Base-by-base conservation (phyloP, 2,113 vertebrate genomes). In the Setophaga coronata region DNA sequence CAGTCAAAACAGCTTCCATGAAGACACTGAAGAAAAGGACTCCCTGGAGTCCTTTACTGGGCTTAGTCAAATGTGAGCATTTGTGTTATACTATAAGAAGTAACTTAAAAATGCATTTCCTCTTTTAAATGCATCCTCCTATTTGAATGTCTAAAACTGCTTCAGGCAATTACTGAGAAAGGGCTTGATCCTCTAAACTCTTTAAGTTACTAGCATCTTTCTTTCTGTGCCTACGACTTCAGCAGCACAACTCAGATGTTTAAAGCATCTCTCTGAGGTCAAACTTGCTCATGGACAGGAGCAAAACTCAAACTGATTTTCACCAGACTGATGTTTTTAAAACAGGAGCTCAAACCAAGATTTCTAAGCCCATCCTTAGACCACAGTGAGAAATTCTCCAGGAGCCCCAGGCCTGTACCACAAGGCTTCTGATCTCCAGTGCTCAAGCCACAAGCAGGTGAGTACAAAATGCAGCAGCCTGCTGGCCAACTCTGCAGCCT, bases 361-460 rank as follows among this genome's bases (percentile, higher is more conserved):
- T 18, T 82, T 38, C 58, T 42, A 51, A 42, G 48, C 14, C 15
- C 0, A 3, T 6, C 25, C 20, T 48, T 18, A 45, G 9, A 24
- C 21, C 43, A 26, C n/a, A 51, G 36, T 0, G 0, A 43, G 54
- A 38, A 34, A n/a, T 33, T 36, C 42, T 58, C 15, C 11, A 54
- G 45, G 61, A 61, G 33, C 23, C 48, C 54, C 34, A 74, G 8
- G 40, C 14, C 60, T 73, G 50, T 15, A n/a, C 18, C 28, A 38
- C 0, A 0, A 5, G 4, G 51, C 31, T 60, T 78, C 60, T 36
- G 10, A 48, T 34, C 56, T 67, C 73, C 12, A 21, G n/a, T 10
- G 25, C 58, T 65, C 60, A 42, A 34, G n/a, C 38, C 69, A 66
- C 47, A 40, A 8, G 43, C 43, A 69, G 62, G 1, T 10, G 26